Conservation (phyloP, 2,797 vertebrate genomes). For the Bovichtus variegatus region DNA sequence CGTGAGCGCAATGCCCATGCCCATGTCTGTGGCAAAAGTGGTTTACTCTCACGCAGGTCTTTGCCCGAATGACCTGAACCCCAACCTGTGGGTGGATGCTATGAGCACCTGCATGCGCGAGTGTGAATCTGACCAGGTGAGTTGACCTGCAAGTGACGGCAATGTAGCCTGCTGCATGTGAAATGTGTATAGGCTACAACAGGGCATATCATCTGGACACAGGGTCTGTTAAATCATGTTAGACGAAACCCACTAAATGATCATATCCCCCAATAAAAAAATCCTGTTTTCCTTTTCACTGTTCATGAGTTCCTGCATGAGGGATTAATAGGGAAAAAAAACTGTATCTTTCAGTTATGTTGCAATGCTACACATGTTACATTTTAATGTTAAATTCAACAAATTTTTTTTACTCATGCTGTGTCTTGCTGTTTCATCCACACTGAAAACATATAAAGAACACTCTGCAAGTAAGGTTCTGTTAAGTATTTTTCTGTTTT, state of each 20-base stretch:
- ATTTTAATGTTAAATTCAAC: neutral
- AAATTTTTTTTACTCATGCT: neutral
- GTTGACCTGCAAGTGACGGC: slow-evolving; percentile 38
- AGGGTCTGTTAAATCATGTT: neutral
- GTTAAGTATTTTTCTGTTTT: neutral
- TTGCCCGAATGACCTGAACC: slow-evolving; percentile 98
- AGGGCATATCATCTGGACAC: neutral
- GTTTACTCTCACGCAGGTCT: slow-evolving; percentile 97
- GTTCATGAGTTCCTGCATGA: neutral
- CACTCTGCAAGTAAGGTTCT: neutral
- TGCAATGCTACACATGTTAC: neutral
- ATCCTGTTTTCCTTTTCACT: neutral
- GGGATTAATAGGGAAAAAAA: neutral
- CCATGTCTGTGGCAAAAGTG: slow-evolving; percentile 85
- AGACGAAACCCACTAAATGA: too few relatives aligned
- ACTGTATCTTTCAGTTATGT: neutral
- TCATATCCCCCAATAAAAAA: too few relatives aligned
- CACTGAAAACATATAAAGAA: neutral
- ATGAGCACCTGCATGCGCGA: slow-evolving; percentile 98
- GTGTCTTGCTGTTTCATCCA: neutral
- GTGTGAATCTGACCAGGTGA: slow-evolving; percentile 96
- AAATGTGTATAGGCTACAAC: neutral
- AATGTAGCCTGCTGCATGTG: neutral
- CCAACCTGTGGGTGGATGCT: slow-evolving; percentile 98
- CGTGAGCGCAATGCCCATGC: slow-evolving; percentile 84